phyloP scores from a whole-genome alignment of 2,797 vertebrate species.

The Meriones psammophilus region DNA sequence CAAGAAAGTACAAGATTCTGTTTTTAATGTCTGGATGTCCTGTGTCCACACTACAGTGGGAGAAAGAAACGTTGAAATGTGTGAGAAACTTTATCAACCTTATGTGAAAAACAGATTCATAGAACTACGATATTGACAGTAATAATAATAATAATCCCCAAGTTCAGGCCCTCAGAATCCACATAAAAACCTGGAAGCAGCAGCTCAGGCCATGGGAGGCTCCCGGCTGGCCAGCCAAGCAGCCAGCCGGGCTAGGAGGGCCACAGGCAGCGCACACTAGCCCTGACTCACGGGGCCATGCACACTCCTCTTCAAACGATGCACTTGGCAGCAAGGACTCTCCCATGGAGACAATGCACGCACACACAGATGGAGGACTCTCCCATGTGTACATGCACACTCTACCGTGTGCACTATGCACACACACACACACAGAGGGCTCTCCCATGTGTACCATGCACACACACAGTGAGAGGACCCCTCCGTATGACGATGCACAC shows the following conservation, averaged over 20 bases:
- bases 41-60: slow-evolving; percentile 6
- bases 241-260: background rate
- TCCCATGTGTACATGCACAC: too few relatives aligned
- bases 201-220: background rate
- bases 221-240: background rate
- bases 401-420: too few relatives aligned
- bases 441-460: too few relatives aligned
- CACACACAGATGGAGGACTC: background rate
- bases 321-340: background rate
- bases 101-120: background rate
- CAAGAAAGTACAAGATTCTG: slow-evolving; percentile 27
- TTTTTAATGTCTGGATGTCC: slow-evolving; percentile 29
- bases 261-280: background rate
- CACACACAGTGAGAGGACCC: too few relatives aligned
- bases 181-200: background rate
- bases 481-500: too few relatives aligned
- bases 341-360: background rate
- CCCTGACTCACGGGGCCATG: background rate
- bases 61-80: slow-evolving; percentile 14
- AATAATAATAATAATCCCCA: background rate
- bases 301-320: background rate
- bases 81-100: slow-evolving; percentile 51
- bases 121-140: background rate
- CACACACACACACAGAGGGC: too few relatives aligned
- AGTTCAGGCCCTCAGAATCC: background rate